These are phyloP conservation scores for Vanacampus margaritifer DNA, from an alignment of 2,113 vertebrate genomes.

Conservation along the genomic window DNA sequence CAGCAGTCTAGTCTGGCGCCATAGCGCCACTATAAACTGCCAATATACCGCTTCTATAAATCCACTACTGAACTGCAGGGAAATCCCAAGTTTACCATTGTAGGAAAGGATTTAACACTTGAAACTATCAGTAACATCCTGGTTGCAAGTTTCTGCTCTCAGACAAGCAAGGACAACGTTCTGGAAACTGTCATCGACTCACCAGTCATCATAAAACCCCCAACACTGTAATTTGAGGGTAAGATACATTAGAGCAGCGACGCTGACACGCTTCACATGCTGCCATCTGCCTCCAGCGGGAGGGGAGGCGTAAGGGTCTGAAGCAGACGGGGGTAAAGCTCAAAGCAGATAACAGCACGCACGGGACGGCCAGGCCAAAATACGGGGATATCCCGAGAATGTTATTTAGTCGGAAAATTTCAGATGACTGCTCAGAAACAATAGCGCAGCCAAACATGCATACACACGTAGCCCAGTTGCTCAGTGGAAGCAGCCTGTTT, in stretches of 20 bases:
- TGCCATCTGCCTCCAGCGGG: slow-evolving; percentile 68
- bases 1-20: slow-evolving; percentile 13
- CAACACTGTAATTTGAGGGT: slow-evolving; percentile 70
- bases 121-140: slow-evolving; percentile 1
- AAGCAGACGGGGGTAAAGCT: slow-evolving; percentile 54
- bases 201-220: slow-evolving; percentile 54
- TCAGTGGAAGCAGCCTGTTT: slow-evolving; percentile 9
- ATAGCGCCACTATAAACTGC: slow-evolving; percentile 15
- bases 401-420: slow-evolving; percentile 43
- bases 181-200: slow-evolving; percentile 39
- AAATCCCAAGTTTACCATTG: background rate
- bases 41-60: slow-evolving; percentile 8
- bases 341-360: slow-evolving; percentile 41
- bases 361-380: slow-evolving; percentile 27
- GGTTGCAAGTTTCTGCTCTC: slow-evolving; percentile 14
- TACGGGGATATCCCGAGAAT: slow-evolving; percentile 12
- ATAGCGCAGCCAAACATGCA: slow-evolving; percentile 32
- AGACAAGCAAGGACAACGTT: slow-evolving; percentile 53
- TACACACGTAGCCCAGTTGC: slow-evolving; percentile 24
- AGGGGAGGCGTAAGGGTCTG: slow-evolving; percentile 55
- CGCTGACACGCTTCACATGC: slow-evolving; percentile 64
- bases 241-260: slow-evolving; percentile 66
- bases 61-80: slow-evolving; percentile 1
- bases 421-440: slow-evolving; percentile 53
- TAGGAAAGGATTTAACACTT: background rate